These are phyloP conservation scores for Diarsia brunnea DNA, from an alignment of 2,888 invertebrate genomes.

Conservation along the genomic window DNA sequence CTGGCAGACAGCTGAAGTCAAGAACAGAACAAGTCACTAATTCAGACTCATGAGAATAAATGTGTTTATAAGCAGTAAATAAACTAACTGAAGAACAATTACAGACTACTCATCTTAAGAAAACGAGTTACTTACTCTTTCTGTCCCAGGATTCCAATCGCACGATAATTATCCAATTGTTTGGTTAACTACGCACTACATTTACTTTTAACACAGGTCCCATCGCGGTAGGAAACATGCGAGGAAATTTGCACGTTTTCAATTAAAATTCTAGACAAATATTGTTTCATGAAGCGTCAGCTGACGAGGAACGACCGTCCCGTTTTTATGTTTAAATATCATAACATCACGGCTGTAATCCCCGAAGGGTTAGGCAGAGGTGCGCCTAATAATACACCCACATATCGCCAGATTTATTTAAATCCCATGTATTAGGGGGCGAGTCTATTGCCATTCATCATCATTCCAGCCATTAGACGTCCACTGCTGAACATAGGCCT, in stretches of 20 bases:
- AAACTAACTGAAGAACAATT: neutral
- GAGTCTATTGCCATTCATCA: too few relatives aligned
- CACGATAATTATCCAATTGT: neutral
- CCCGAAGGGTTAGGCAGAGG: too few relatives aligned
- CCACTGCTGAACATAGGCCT: too few relatives aligned
- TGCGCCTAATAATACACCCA: too few relatives aligned
- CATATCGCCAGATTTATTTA: too few relatives aligned
- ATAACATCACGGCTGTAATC: neutral
- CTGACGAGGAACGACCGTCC: neutral
- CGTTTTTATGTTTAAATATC: too few relatives aligned
- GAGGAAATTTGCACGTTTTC: constrained; percentile 45
- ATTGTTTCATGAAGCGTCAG: constrained; percentile 37
- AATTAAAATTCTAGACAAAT: constrained; percentile 54
- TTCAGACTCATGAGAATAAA: constrained; percentile 33
- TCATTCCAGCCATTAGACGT: too few relatives aligned
- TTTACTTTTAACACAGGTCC: constrained; percentile 40
- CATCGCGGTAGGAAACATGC: constrained; percentile 24
- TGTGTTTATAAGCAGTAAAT: constrained; percentile 7
- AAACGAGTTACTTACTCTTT: neutral
- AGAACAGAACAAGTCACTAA: too few relatives aligned
- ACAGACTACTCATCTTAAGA: neutral
- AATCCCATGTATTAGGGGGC: too few relatives aligned
- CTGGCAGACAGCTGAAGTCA: too few relatives aligned
- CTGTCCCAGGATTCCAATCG: neutral
- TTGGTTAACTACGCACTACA: constrained; percentile 31